These are phyloP conservation scores for Campoletis raptor DNA, from an alignment of 2,888 invertebrate genomes.

Conservation along the genomic window DNA sequence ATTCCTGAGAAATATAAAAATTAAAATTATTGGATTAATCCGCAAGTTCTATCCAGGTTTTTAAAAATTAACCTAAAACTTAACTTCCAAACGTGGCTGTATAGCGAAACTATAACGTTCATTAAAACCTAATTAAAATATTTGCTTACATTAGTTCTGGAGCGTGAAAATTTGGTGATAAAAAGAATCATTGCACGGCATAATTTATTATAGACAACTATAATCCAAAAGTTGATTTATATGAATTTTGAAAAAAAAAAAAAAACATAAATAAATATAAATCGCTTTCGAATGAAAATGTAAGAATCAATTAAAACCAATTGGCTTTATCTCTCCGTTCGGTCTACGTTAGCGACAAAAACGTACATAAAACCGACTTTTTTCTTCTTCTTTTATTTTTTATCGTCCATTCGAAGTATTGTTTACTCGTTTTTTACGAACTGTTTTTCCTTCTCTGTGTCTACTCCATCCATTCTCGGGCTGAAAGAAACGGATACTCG, in stretches of 20 bases:
- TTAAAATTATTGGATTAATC: too few relatives aligned
- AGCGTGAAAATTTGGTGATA: neutral
- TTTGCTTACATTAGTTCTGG: neutral
- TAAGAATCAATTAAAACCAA: neutral
- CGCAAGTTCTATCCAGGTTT: too few relatives aligned
- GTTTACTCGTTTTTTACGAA: neutral
- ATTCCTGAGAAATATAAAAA: too few relatives aligned
- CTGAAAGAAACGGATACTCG: neutral
- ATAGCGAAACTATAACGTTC: too few relatives aligned
- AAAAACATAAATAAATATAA: neutral
- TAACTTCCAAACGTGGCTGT: too few relatives aligned
- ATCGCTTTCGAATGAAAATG: neutral
- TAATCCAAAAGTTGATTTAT: neutral
- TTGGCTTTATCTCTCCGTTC: neutral
- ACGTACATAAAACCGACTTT: neutral
- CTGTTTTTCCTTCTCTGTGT: neutral
- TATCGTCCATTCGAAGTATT: neutral
- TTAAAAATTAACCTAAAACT: too few relatives aligned
- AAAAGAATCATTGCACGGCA: neutral
- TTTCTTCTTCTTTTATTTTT: neutral
- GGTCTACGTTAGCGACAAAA: neutral
- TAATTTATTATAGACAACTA: neutral
- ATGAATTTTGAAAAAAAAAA: neutral
- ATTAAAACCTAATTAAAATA: too few relatives aligned
- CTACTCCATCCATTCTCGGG: neutral